Evolutionary conservation across 2,888 invertebrate genomes (phyloP).

Genomic region (Oxystoma pomonae): DNA sequence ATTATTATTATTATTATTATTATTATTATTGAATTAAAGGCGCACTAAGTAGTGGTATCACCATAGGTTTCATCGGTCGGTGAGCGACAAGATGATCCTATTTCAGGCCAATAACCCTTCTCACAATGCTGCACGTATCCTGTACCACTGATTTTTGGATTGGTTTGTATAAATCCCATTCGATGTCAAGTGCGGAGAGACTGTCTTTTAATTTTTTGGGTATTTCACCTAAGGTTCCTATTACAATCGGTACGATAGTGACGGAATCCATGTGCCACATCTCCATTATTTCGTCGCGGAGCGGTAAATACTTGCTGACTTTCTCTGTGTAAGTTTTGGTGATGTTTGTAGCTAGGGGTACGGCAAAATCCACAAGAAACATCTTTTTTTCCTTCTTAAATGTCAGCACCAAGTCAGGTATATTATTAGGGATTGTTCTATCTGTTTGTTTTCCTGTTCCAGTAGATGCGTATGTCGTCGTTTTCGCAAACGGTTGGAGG

Average conservation of each 20-base stretch:
- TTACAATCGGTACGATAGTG: not conserved
- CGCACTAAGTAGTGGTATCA: not conserved
- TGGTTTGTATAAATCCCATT: not conserved
- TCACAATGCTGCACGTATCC: slow-evolving; percentile 4
- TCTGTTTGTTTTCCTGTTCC: slow-evolving; percentile 1
- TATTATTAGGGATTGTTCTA: slow-evolving; percentile 1
- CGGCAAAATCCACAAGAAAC: not conserved
- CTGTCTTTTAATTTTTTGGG: not conserved
- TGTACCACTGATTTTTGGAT: slow-evolving; percentile 3
- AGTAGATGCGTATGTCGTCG: not conserved
- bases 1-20: not conserved
- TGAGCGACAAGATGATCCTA: not conserved
- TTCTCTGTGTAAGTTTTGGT: not conserved
- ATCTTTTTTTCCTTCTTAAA: not conserved
- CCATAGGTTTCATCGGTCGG: not conserved
- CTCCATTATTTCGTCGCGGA: not conserved
- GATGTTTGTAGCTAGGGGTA: not conserved
- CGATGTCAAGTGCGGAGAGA: not conserved
- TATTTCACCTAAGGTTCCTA: not conserved
- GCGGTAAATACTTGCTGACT: slow-evolving; percentile 1
- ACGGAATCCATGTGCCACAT: slow-evolving; percentile 5
- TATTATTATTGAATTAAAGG: not conserved
- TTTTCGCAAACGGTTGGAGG: not conserved
- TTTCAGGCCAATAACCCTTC: not conserved
- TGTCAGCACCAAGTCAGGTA: not conserved